Evolutionary conservation across 1,140 invertebrate species (phyloP).

Genomic region (Anoplolepis gracilipes): DNA sequence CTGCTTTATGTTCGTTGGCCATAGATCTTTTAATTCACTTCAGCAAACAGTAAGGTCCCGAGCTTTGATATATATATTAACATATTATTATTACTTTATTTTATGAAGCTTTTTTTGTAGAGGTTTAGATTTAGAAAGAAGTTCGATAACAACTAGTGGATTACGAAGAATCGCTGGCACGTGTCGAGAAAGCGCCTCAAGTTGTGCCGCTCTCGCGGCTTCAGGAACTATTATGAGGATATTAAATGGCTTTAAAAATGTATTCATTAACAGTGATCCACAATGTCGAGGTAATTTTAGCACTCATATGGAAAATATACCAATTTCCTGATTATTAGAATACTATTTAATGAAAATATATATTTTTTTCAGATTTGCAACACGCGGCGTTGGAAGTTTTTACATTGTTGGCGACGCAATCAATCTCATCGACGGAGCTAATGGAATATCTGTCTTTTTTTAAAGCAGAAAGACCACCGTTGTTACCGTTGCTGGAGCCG

Average conservation of each 20-base stretch:
- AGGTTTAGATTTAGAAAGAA: conserved; percentile 79
- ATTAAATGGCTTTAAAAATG: conserved; percentile 81
- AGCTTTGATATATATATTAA: neutral
- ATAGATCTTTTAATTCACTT: conserved; percentile 88
- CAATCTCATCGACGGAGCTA: conserved; percentile 86
- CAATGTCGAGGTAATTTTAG: conserved; percentile 76
- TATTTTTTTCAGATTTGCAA: conserved; percentile 86
- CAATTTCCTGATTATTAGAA: neutral
- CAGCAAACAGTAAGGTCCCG: conserved; percentile 85
- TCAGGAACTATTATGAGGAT: conserved; percentile 82
- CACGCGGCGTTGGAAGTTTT: conserved; percentile 88
- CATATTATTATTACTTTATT: neutral
- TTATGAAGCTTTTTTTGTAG: conserved; percentile 64
- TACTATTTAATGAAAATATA: conserved; percentile 12
- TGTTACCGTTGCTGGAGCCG: conserved; percentile 85
- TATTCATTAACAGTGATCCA: conserved; percentile 77
- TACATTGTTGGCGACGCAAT: conserved; percentile 86
- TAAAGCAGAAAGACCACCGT: conserved; percentile 85
- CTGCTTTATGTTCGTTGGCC: conserved; percentile 87
- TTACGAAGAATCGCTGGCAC: conserved; percentile 81
- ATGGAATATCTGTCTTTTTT: conserved; percentile 87
- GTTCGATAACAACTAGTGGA: conserved; percentile 78
- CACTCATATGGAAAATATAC: neutral
- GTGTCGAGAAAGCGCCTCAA: conserved; percentile 84
- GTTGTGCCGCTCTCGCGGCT: conserved; percentile 82